Percentiles rank a stretch among this genome's conserved stretches.
Evolutionary conservation across 2,113 vertebrate genomes (phyloP).

Genomic region (Calidris pugnax): DNA sequence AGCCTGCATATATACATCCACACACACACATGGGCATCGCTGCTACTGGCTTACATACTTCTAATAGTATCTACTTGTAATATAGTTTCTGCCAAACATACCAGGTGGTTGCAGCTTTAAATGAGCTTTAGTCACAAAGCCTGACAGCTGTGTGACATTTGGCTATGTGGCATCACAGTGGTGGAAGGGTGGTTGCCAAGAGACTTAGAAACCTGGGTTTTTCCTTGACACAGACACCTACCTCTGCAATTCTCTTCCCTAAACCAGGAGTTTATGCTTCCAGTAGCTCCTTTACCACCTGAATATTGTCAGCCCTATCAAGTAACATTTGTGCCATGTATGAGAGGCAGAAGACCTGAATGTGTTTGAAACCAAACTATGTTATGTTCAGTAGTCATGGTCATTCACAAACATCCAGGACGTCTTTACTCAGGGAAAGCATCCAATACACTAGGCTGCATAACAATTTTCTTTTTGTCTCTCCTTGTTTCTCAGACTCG

Average conservation of each 20-base stretch:
- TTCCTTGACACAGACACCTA: not conserved
- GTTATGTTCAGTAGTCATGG: not conserved
- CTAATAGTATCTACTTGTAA: not conserved
- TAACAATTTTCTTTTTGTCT: not conserved
- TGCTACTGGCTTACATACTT: not conserved
- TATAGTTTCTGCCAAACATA: not conserved
- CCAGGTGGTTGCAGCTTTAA: not conserved
- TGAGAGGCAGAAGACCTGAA: not conserved
- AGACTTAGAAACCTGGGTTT: not conserved
- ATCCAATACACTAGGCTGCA: too few relatives aligned
- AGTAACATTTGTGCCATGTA: not conserved
- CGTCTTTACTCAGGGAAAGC: not conserved
- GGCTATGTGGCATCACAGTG: not conserved
- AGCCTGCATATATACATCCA: not conserved
- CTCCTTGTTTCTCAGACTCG: not conserved
- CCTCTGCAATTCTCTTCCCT: not conserved
- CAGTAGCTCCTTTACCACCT: not conserved
- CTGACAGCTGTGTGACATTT: not conserved
- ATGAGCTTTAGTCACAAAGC: not conserved
- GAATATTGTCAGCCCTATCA: not conserved
- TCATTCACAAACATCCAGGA: not conserved
- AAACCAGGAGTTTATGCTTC: not conserved
- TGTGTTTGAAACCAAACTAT: not conserved
- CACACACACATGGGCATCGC: accelerated
- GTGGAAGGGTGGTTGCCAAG: not conserved